phyloP scores from a whole-genome alignment of 1,140 invertebrate species.

The Bilobella aurantiaca region DNA sequence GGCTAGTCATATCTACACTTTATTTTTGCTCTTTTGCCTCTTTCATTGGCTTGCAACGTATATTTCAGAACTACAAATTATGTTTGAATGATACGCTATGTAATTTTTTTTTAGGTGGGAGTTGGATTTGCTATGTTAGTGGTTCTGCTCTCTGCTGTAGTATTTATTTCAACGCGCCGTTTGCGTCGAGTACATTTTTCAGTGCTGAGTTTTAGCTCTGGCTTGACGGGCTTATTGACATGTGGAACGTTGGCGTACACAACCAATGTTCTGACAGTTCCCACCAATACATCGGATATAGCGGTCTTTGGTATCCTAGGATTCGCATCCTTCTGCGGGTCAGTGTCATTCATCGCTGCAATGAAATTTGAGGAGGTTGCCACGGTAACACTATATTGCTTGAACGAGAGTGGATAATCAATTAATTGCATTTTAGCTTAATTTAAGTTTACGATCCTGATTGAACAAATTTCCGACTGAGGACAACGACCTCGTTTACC shows the following conservation, averaged over 20 bases:
- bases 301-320: background rate
- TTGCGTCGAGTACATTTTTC: background rate
- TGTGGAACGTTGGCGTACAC: background rate
- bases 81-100: background rate
- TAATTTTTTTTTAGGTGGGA: background rate
- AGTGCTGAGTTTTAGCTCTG: background rate
- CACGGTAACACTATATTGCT: background rate
- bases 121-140: background rate
- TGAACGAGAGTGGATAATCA: too few species aligned
- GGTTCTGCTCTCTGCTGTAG: background rate
- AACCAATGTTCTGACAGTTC: background rate
- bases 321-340: background rate
- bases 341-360: background rate
- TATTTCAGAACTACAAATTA: too few species aligned
- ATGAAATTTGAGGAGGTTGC: background rate
- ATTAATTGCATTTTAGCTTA: too few species aligned
- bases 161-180: background rate
- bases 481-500: too few species aligned
- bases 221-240: background rate
- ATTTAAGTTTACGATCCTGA: too few species aligned
- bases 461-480: too few species aligned
- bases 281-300: background rate
- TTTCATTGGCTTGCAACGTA: too few species aligned
- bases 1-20: too few species aligned
- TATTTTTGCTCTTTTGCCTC: too few species aligned